phyloP scores from a whole-genome alignment of 2,888 invertebrate genomes.

The Phrixothrix hirtus region DNA sequence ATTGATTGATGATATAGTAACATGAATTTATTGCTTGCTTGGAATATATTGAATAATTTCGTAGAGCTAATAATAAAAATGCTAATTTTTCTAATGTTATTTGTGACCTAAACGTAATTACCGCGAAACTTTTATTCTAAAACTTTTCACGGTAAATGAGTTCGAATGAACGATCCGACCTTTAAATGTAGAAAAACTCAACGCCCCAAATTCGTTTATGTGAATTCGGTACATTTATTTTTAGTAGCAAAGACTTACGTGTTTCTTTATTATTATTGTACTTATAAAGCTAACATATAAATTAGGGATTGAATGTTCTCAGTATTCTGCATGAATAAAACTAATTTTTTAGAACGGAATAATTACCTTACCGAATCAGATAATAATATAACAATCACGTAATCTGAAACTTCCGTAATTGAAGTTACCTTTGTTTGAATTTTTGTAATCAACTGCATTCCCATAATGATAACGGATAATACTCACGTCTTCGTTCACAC shows the following conservation, averaged over 20 bases:
- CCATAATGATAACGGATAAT: background rate
- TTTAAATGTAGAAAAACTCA: background rate
- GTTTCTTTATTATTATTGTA: background rate
- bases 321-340: conserved; percentile 2
- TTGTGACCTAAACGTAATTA: no score
- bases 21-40: no score
- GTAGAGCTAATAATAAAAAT: no score
- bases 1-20: no score
- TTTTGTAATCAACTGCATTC: background rate
- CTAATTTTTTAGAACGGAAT: conserved; percentile 16
- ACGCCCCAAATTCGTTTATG: background rate
- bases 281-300: background rate
- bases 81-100: no score
- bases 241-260: background rate
- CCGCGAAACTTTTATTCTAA: background rate
- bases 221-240: background rate
- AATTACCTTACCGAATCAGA: conserved; percentile 5
- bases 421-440: background rate
- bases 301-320: conserved; percentile 2
- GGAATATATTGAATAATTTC: no score
- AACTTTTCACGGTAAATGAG: background rate
- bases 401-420: background rate
- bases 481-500: background rate
- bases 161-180: background rate
- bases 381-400: conserved; percentile 2